Percentiles rank a stretch among this genome's conserved stretches.
phyloP scores from a whole-genome alignment of 2,888 invertebrate genomes.

The Marasmarcha lunaedactyla region DNA sequence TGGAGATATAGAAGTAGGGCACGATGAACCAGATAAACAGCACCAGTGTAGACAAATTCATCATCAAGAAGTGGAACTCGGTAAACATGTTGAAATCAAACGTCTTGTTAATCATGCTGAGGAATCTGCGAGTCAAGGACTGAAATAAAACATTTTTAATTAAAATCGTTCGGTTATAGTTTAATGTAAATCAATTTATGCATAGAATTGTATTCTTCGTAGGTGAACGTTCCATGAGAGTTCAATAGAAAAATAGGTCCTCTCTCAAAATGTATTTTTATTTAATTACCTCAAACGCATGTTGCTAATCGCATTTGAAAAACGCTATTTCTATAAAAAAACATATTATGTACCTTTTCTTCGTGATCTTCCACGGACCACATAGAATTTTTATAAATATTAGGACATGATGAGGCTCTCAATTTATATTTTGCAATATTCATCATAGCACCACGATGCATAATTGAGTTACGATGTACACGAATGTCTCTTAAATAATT shows the following conservation, averaged over 20 bases:
- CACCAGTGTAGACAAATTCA: slow-evolving; percentile 90
- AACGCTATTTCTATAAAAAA: no score
- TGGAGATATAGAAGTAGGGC: slow-evolving; percentile 92
- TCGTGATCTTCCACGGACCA: slow-evolving; percentile 80
- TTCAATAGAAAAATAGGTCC: no score
- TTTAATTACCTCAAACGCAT: no score
- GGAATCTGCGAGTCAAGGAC: slow-evolving; percentile 79
- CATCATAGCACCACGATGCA: slow-evolving; percentile 89
- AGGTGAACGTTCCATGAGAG: no score
- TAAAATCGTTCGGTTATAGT: no score
- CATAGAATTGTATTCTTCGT: no score
- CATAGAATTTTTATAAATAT: slow-evolving; percentile 90
- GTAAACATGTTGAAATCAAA: slow-evolving; percentile 88
- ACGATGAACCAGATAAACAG: slow-evolving; percentile 95
- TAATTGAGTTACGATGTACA: slow-evolving; percentile 84
- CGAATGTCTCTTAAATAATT: slow-evolving; percentile 78
- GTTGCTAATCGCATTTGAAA: no score
- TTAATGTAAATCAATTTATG: no score
- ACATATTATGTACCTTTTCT: slow-evolving; percentile 72
- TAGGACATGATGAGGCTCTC: slow-evolving; percentile 92
- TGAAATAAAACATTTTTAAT: slow-evolving; percentile 41
- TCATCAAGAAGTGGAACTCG: slow-evolving; percentile 83
- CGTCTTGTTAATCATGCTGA: slow-evolving; percentile 77
- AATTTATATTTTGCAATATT: slow-evolving; percentile 86
- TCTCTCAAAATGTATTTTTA: no score